A percentile compares a stretch with the other conserved stretches of the same genome.
Conservation (phyloP, 2,797 vertebrate genomes). For the Botia almorhae region DNA sequence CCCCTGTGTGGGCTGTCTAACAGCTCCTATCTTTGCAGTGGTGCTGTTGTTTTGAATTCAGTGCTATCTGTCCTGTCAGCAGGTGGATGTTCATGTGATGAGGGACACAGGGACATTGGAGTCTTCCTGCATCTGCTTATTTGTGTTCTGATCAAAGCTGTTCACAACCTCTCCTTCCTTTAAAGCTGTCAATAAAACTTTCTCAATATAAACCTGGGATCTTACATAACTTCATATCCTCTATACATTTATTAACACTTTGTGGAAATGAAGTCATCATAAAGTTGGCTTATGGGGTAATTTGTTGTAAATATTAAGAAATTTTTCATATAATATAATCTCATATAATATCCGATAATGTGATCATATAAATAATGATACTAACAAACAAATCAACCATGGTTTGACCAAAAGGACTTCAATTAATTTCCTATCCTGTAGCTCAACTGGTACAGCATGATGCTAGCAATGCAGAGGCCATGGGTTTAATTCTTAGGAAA, state of each 20-base stretch:
- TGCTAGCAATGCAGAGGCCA: no score
- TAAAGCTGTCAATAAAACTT: background rate
- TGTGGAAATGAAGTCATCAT: no score
- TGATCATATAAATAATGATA: background rate
- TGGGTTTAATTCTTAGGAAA: no score
- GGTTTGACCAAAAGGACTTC: no score
- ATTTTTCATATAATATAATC: no score
- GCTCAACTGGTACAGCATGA: no score
- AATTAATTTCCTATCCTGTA: no score
- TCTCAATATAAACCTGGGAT: background rate
- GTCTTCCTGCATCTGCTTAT: conserved; percentile 53
- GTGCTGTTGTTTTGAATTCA: conserved; percentile 41
- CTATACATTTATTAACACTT: background rate
- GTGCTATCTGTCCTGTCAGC: conserved; percentile 39
- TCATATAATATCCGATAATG: no score
- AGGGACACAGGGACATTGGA: conserved; percentile 16
- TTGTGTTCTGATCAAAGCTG: conserved; percentile 46
- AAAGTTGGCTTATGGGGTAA: no score
- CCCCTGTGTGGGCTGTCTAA: background rate
- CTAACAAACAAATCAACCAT: no score
- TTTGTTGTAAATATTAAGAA: no score
- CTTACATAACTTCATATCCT: background rate
- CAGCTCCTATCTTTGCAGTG: background rate
- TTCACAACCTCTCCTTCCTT: conserved; percentile 35
- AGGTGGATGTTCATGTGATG: conserved; percentile 20